phyloP scores from a whole-genome alignment of 2,888 invertebrate species.

The Lacanobia wlatinum region DNA sequence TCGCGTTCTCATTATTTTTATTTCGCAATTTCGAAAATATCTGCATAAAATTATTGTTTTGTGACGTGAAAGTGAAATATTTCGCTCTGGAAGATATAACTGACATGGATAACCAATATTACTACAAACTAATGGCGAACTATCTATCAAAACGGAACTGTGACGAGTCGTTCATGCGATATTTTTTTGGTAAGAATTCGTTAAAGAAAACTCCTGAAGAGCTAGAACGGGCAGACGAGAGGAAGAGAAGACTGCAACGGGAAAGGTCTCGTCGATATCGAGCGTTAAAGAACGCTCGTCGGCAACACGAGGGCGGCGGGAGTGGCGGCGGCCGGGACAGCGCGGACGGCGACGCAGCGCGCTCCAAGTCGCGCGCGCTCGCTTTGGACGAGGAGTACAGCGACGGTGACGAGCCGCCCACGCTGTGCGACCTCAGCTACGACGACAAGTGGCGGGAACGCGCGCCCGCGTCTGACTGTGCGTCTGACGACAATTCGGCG shows the following conservation, averaged over 20 bases:
- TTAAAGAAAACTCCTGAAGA: slow-evolving; percentile 87
- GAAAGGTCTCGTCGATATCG: slow-evolving; percentile 87
- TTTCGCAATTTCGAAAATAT: slow-evolving; percentile 85
- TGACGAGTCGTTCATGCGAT: slow-evolving; percentile 89
- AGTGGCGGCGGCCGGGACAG: slow-evolving; percentile 75
- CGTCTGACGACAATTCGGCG: slow-evolving; percentile 87
- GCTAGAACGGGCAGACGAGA: slow-evolving; percentile 86
- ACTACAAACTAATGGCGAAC: slow-evolving; percentile 88
- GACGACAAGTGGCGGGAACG: slow-evolving; percentile 84
- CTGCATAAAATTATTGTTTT: slow-evolving; percentile 68
- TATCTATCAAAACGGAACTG: slow-evolving; percentile 88
- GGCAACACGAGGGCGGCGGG: slow-evolving; percentile 83
- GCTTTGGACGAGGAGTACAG: slow-evolving; percentile 83
- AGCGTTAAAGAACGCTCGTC: slow-evolving; percentile 86
- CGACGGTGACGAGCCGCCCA: slow-evolving; percentile 87
- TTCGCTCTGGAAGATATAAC: slow-evolving; percentile 37
- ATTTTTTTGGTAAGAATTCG: slow-evolving; percentile 88
- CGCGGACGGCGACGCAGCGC: slow-evolving; percentile 72
- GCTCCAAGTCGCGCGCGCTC: slow-evolving; percentile 76
- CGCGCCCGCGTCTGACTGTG: slow-evolving; percentile 81
- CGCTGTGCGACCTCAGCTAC: slow-evolving; percentile 84
- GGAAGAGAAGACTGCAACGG: slow-evolving; percentile 85
- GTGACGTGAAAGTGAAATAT: slow-evolving; percentile 34
- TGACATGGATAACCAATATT: slow-evolving; percentile 88
- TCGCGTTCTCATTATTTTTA: slow-evolving; percentile 88